Percentiles rank a stretch among this genome's conserved stretches.
Evolutionary conservation across 2,888 invertebrate species (phyloP).

Genomic region (Lepidocyrtinus sp.): DNA sequence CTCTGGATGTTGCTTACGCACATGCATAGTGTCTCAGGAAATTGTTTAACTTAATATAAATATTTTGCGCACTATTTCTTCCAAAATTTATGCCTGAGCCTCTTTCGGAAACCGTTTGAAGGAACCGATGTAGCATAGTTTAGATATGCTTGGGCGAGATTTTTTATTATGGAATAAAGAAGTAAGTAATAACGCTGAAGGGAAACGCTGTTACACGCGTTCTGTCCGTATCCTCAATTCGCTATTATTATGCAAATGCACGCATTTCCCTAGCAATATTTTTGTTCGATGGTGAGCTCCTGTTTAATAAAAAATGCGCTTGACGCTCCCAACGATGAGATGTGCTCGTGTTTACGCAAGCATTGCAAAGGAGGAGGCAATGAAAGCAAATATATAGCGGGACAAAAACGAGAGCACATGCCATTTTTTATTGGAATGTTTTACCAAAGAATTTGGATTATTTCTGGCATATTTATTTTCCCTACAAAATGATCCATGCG

Average conservation of each 20-base stretch:
- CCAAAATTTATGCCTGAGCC: too few species aligned
- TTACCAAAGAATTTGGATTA: slow-evolving; percentile 43
- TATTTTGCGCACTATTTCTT: too few species aligned
- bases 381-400: slow-evolving; percentile 14
- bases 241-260: slow-evolving; percentile 35
- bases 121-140: too few species aligned
- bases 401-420: slow-evolving; percentile 11
- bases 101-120: too few species aligned
- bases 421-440: slow-evolving; percentile 24
- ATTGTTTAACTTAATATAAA: too few species aligned
- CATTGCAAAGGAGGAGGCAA: slow-evolving; percentile 8
- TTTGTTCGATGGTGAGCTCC: neutral
- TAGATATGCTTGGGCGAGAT: too few species aligned
- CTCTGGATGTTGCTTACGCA: too few species aligned
- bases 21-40: too few species aligned
- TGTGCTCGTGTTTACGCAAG: slow-evolving; percentile 15
- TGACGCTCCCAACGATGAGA: neutral
- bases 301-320: slow-evolving; percentile 12
- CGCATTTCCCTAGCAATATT: slow-evolving; percentile 10
- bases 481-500: neutral
- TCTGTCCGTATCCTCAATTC: slow-evolving; percentile 28
- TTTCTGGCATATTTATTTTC: slow-evolving; percentile 58
- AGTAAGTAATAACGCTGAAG: neutral
- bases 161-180: neutral
- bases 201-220: slow-evolving; percentile 4